These are phyloP conservation scores for Clepsis dumicolana DNA, from an alignment of 2,888 invertebrate genomes.

Conservation along the genomic window DNA sequence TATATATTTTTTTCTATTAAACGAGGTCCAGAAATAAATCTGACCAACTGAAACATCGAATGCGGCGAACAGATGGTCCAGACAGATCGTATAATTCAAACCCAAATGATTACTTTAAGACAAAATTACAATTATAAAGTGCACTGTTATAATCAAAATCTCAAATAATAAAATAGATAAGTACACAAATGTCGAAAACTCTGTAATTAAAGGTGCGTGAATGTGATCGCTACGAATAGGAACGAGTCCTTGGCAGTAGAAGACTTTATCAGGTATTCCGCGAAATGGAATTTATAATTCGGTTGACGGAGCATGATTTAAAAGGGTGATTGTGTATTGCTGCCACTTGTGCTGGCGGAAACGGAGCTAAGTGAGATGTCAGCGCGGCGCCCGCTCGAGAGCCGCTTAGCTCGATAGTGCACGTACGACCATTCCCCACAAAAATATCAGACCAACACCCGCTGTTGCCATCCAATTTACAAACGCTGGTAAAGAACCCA, in stretches of 20 bases:
- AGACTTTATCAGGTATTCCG: not conserved
- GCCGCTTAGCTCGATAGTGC: constrained; percentile 62
- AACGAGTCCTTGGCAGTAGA: not conserved
- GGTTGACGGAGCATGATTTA: constrained; percentile 7
- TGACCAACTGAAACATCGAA: too few species aligned
- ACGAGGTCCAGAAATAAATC: too few species aligned
- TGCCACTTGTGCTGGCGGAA: constrained; percentile 61
- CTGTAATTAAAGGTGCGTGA: too few species aligned
- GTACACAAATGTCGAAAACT: too few species aligned
- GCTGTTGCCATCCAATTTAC: constrained; percentile 6
- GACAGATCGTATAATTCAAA: too few species aligned
- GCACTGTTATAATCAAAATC: too few species aligned
- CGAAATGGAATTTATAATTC: not conserved
- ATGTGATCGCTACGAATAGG: not conserved
- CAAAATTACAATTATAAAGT: too few species aligned
- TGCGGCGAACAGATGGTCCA: too few species aligned
- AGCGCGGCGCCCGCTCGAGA: constrained; percentile 55
- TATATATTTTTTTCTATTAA: too few species aligned
- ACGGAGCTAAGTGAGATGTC: constrained; percentile 70
- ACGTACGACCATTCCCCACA: constrained; percentile 51
- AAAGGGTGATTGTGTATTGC: constrained; percentile 27
- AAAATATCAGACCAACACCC: constrained; percentile 18
- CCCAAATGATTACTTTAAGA: too few species aligned
- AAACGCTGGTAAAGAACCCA: constrained; percentile 1
- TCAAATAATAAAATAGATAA: too few species aligned